Base-by-base conservation (phyloP, 2,113 vertebrate species). In the Gambusia holbrooki region DNA sequence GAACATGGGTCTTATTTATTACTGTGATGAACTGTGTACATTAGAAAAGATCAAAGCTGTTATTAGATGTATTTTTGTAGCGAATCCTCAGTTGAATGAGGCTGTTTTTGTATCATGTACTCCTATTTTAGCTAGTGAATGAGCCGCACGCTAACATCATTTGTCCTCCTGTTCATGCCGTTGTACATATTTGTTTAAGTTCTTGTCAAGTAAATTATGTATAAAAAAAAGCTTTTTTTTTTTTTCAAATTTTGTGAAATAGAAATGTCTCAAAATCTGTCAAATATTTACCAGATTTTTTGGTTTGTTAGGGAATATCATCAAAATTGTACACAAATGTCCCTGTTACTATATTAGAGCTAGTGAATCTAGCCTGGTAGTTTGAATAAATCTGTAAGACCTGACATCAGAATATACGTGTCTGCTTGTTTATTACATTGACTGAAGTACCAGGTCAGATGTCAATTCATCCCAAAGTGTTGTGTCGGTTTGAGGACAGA, bases 11-110 rank as follows among this genome's bases (percentile, higher is more conserved):
- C 78, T 76, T 62, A 80, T 82, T 77, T 83, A 78, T 83, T 63
- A 83, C 71, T 85, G 83, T 86, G 80, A 86, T 82, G 62, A 85
- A 74, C 54, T 3, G 81, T 88, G 74, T 88, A 82, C 33, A 89
- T 80, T 83, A 89, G 81, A 84, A 54, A 32, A 60, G 7, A 9
- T 12, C 79, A 15, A 82, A 33, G 51, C 77, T 84, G 84, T 86
- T 82, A 79, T 79, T 90, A 82, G 81, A 90, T 87, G 91, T 92
- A 91, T 92, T 92, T 92, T 92, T 92, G 83, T 90, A 92, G 89
- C 70, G n/a, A 78, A 69, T 33, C 89, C 90, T 90, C 86, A 88
- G 83, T 87, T 90, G 81, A 89, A 87, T 86, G 88, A 86, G 89
- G 86, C 70, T 51, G 80, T 73, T 89, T 89, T 91, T 91, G 70